Evolutionary conservation across 2,888 invertebrate genomes (phyloP), one percentile per base, ranked within the genome.

Genomic region (Eretmocerus hayati): DNA sequence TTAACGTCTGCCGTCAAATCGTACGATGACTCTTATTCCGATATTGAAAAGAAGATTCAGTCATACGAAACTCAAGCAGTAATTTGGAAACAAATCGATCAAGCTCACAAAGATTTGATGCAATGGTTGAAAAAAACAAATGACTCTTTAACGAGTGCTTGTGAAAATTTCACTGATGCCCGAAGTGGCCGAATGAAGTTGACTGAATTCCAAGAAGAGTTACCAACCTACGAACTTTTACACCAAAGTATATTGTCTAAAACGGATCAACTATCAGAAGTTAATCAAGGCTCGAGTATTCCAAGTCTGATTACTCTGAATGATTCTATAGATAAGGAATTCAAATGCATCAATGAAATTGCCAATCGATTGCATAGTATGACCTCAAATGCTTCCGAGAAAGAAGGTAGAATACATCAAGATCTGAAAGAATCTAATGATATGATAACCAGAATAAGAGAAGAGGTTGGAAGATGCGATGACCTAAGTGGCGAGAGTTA

Each of bases 81-180:
- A n/a, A 85, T 93, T 44, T 94, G 93, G 92, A 86, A 90, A 61
- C 91, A 93, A 68, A 86, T 95, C 30, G 87, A 90, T 58, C 88
- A 89, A 50, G 83, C 85, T 0, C 90, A 89, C 65, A 85, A 85
- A 55, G 90, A 90, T 65, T 75, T 94, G 3, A 73, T 86, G 1
- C 80, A 83, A 19, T 95, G 95, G 95, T 66, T 93, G 5, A 81
- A 81, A 50, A 85, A 88, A 64, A 91, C 88, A 19, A 87, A 87
- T 48, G 83, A 85, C 58, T 81, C 81, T 30, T 74, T 95, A 4
- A 81, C 82, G 38, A 82, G 84, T 58, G 86, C 89, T 21, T 80
- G 84, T 43, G 84, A 85, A 53, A 85, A 86, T 65, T 80, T 84
- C 19, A 77, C 86, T 50, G 91, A 93, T 74, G 82, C 87, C 9